Percentiles rank a stretch among this genome's conserved stretches.
Evolutionary conservation across 2,797 vertebrate species (phyloP).

Genomic region (Gambelia wislizenii): DNA sequence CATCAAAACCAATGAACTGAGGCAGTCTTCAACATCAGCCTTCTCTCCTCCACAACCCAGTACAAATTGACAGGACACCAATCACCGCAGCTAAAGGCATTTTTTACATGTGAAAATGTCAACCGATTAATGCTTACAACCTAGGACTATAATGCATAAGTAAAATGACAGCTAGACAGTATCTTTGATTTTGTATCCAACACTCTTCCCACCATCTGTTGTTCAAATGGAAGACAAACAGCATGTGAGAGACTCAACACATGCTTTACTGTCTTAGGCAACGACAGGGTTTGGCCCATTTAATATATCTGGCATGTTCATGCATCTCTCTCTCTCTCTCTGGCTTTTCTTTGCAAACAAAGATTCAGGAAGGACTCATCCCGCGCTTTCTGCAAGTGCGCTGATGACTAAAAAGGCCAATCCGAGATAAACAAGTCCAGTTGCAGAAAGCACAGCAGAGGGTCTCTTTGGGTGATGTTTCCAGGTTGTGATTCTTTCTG

Average conservation of each 20-base stretch:
- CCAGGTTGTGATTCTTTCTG: too few species aligned
- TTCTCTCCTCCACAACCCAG: neutral
- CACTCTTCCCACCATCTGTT: neutral
- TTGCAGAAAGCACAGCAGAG: too few species aligned
- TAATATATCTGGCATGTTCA: neutral
- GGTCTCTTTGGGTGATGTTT: too few species aligned
- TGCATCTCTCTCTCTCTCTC: too few species aligned
- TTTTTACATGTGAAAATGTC: neutral
- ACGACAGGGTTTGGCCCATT: neutral
- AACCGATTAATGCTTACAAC: neutral
- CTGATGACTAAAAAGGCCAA: too few species aligned
- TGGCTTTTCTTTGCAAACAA: too few species aligned
- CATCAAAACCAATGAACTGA: neutral
- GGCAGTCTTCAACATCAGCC: neutral
- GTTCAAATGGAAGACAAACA: neutral
- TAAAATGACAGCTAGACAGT: neutral
- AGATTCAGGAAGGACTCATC: too few species aligned
- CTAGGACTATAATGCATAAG: neutral
- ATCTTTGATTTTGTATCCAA: neutral
- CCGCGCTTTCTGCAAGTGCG: too few species aligned
- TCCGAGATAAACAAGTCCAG: too few species aligned
- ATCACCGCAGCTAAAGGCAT: neutral
- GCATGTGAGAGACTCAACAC: neutral
- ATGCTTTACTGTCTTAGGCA: neutral
- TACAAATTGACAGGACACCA: neutral